These are phyloP conservation scores for Scaptodrosophila lebanonensis DNA, from an alignment of 1,140 invertebrate species.

Conservation along the genomic window DNA sequence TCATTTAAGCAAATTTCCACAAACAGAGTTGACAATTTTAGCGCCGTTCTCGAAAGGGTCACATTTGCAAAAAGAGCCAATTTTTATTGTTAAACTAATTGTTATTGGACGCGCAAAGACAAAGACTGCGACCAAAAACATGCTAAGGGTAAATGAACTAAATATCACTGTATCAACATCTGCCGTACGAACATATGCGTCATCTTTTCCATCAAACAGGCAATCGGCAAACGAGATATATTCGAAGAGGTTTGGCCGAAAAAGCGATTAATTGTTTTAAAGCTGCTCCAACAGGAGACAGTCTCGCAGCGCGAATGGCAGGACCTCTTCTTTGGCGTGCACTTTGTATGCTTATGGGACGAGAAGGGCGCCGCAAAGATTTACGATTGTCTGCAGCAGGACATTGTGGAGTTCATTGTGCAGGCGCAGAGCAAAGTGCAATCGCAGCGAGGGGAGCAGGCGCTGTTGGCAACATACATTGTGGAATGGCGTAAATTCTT, in stretches of 20 bases:
- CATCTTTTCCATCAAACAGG: constrained; percentile 36
- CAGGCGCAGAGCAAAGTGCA: constrained; percentile 93
- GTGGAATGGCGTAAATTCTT: constrained; percentile 98
- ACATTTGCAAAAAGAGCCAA: too few relatives aligned
- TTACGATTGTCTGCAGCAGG: constrained; percentile 91
- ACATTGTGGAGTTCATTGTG: constrained; percentile 96
- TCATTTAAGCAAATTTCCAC: too few relatives aligned
- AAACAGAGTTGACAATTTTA: too few relatives aligned
- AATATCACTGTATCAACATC: neutral
- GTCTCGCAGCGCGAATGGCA: constrained; percentile 98
- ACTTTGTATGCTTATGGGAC: constrained; percentile 97
- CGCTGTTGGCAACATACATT: constrained; percentile 96
- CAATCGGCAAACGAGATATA: constrained; percentile 64
- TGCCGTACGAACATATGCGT: too few relatives aligned
- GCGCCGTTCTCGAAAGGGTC: too few relatives aligned
- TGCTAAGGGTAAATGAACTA: constrained; percentile 48
- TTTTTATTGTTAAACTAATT: neutral
- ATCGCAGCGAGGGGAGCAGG: constrained; percentile 94
- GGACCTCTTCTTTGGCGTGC: constrained; percentile 96
- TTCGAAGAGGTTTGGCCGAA: constrained; percentile 98
- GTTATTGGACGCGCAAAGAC: too few relatives aligned
- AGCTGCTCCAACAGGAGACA: constrained; percentile 91
- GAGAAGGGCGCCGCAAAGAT: constrained; percentile 95
- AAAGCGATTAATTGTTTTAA: constrained; percentile 95
- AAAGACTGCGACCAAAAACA: constrained; percentile 41